Evolutionary conservation across 1,140 invertebrate genomes (phyloP).

Genomic region (Apis cerana): DNA sequence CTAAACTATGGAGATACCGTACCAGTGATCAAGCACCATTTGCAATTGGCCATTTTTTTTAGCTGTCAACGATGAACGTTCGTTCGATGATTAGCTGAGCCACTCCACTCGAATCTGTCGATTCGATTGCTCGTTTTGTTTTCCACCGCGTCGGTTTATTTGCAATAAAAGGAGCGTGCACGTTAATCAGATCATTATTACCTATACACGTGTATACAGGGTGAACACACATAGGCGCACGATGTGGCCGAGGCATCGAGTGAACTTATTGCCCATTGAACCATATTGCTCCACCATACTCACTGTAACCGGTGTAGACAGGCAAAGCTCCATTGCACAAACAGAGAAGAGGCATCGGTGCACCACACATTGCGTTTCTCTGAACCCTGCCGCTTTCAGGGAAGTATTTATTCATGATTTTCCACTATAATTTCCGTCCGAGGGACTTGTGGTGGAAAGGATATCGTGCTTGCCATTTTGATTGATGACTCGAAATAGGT

Average conservation of each 20-base stretch:
- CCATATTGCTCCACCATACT: constrained; percentile 20
- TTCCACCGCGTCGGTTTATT: constrained; percentile 17
- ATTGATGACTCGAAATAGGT: not conserved
- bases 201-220: not conserved
- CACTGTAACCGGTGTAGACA: constrained; percentile 30
- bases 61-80: constrained; percentile 18
- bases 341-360: not conserved
- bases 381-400: not conserved
- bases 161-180: constrained; percentile 31
- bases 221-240: not conserved
- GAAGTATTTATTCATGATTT: not conserved
- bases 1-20: not conserved
- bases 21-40: not conserved
- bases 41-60: constrained; percentile 15
- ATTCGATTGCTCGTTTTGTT: constrained; percentile 24
- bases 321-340: constrained; percentile 30
- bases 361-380: not conserved
- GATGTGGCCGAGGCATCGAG: constrained; percentile 13
- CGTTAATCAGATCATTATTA: constrained; percentile 50
- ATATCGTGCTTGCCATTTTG: not conserved
- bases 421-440: not conserved
- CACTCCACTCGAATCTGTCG: constrained; percentile 27
- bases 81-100: constrained; percentile 21
- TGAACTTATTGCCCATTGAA: constrained; percentile 45
- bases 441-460: too few relatives aligned